Evolutionary conservation across 1,140 invertebrate species (phyloP).

Genomic region (Phocides pigmalion): DNA sequence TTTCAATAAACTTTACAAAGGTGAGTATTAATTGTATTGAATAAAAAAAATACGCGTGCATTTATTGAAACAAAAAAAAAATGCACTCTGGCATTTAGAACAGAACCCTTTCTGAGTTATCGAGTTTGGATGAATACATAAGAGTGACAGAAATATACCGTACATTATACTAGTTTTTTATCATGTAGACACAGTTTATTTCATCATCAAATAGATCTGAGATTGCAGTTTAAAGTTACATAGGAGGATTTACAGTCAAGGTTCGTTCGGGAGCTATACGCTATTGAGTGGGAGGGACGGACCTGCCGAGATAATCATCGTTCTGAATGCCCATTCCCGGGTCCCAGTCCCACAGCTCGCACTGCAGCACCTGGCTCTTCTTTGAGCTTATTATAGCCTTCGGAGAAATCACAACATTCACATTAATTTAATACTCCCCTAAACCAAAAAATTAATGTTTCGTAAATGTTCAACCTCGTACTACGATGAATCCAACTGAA

Average conservation of each 20-base stretch:
- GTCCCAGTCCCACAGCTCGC: slow-evolving; percentile 94
- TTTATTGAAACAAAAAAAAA: not conserved
- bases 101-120: no score
- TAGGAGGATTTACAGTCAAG: slow-evolving; percentile 24
- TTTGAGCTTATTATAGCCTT: slow-evolving; percentile 90
- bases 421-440: slow-evolving; percentile 18
- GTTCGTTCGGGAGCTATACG: slow-evolving; percentile 18
- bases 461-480: no score
- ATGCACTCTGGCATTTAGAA: no score
- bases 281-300: slow-evolving; percentile 61
- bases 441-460: no score
- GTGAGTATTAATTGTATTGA: not conserved
- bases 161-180: no score
- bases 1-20: no score
- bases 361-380: slow-evolving; percentile 88
- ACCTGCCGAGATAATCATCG: slow-evolving; percentile 95
- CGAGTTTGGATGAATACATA: no score
- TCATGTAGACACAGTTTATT: no score
- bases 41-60: not conserved
- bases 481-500: no score
- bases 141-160: no score
- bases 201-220: no score
- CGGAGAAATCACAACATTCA: slow-evolving; percentile 70
- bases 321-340: slow-evolving; percentile 90
- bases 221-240: no score